phyloP scores from a whole-genome alignment of 2,797 vertebrate genomes.

The Gymnoscopelus braueri region DNA sequence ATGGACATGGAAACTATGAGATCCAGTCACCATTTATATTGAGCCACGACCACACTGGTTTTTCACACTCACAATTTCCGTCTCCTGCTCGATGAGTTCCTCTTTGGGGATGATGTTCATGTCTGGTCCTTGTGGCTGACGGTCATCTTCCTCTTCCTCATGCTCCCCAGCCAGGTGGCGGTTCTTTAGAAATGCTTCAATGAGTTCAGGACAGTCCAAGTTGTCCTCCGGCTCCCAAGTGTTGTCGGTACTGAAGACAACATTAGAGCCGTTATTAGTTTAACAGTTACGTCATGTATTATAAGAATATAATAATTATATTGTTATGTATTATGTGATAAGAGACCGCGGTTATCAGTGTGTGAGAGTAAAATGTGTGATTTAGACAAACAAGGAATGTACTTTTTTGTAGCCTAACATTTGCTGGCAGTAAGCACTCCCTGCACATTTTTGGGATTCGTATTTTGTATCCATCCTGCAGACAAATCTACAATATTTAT shows the following conservation, averaged over 20 bases:
- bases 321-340: neutral
- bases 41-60: neutral
- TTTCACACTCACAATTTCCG: slow-evolving; percentile 75
- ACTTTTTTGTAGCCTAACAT: too few species aligned
- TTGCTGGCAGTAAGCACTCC: too few species aligned
- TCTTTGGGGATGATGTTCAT: slow-evolving; percentile 73
- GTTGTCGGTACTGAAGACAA: slow-evolving; percentile 89
- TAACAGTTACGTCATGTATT: neutral
- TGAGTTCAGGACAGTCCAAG: slow-evolving; percentile 96
- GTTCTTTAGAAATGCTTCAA: slow-evolving; percentile 94
- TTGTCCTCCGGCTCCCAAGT: slow-evolving; percentile 99
- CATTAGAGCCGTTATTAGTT: too few species aligned
- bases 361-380: neutral
- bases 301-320: neutral
- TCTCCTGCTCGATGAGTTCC: slow-evolving; percentile 78
- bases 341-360: neutral
- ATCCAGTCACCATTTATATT: neutral
- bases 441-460: too few species aligned
- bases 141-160: slow-evolving; percentile 46
- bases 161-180: slow-evolving; percentile 79
- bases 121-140: slow-evolving; percentile 23
- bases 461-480: too few species aligned
- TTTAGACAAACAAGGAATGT: slow-evolving; percentile 1
- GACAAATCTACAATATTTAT: too few species aligned
- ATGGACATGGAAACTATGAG: slow-evolving; percentile 40